These are phyloP conservation scores for Patagioenas fasciata DNA, from an alignment of 2,113 vertebrate genomes.

Conservation along the genomic window DNA sequence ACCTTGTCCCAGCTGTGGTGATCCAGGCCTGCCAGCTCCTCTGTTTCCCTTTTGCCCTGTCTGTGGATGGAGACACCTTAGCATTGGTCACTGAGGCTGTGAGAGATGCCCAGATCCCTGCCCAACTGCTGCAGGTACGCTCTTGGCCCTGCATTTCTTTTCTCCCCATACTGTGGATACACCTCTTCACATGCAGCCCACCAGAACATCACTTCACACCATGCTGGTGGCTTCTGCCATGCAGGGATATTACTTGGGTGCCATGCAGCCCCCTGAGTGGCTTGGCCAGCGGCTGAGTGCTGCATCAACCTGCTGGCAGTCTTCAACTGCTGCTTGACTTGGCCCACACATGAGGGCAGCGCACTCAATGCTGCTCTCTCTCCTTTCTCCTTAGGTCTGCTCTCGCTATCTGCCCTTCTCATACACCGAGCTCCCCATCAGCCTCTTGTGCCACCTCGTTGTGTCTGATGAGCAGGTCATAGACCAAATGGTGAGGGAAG, in stretches of 20 bases:
- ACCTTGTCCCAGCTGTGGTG: constrained; percentile 69
- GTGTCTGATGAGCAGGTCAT: constrained; percentile 74
- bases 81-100: constrained; percentile 50
- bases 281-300: background rate
- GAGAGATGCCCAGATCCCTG: constrained; percentile 60
- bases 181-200: background rate
- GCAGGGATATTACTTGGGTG: background rate
- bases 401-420: constrained; percentile 69
- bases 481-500: constrained; percentile 69
- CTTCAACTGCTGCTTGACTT: background rate
- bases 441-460: constrained; percentile 83
- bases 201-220: background rate
- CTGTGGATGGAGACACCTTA: constrained; percentile 63
- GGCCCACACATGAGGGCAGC: background rate
- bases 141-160: background rate
- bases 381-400: constrained; percentile 78
- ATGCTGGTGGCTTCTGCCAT: background rate
- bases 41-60: constrained; percentile 78
- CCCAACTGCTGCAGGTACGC: constrained; percentile 77
- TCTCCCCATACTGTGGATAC: background rate
- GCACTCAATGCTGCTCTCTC: background rate
- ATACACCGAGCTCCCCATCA: constrained; percentile 81
- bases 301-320: background rate
- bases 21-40: constrained; percentile 75
- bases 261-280: background rate